Evolutionary conservation across 2,888 invertebrate genomes (phyloP), one percentile per base, ranked within the genome.

Genomic region (Temnothorax unifasciatus): DNA sequence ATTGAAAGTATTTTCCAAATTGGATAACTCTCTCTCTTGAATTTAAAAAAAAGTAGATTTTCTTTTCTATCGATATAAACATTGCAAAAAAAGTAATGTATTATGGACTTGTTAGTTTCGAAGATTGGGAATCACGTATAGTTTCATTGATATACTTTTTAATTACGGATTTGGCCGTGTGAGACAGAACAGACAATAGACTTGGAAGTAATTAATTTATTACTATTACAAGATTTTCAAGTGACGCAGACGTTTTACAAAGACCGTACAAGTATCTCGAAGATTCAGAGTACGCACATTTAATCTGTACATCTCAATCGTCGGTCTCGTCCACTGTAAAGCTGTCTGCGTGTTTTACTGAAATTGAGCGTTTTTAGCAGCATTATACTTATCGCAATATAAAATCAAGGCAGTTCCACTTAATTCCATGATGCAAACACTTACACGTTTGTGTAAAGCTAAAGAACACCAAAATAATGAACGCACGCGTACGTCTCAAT

Each of bases 131-230:
- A 54, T 34, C 3, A 13, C 9, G 3, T 15, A 34, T 54, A 71
- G 5, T 38, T 1, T 21, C 1, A 0, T 71, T 38, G 5, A 64
- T 25, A 21, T 41, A n/a, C 13, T 21, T 50, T 34, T 50, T 34
- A n/a, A 34, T n/a, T 50, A 29, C 8, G 15, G n/a, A 34, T 8
- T 73, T 41, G 21, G 5, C 1, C 44, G 2, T 29, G 8, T 29
- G 3, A 34, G 34, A 34, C 2, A 61, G 1, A 25, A 0, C 1
- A 61, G n/a, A 61, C 52, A 50, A 13, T 15, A 18, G 21, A 0
- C 4, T 2, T 66, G 38, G 63, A 76, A 52, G 52, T 76, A 76
- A 76, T 52, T 76, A 52, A 64, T 76, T 76, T 76, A 76, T 76
- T 76, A 47, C 11, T 3, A 21, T 64, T 64, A 63, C 15, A 63